phyloP scores from a whole-genome alignment of 2,113 vertebrate genomes.

The Crocuta crocuta region DNA sequence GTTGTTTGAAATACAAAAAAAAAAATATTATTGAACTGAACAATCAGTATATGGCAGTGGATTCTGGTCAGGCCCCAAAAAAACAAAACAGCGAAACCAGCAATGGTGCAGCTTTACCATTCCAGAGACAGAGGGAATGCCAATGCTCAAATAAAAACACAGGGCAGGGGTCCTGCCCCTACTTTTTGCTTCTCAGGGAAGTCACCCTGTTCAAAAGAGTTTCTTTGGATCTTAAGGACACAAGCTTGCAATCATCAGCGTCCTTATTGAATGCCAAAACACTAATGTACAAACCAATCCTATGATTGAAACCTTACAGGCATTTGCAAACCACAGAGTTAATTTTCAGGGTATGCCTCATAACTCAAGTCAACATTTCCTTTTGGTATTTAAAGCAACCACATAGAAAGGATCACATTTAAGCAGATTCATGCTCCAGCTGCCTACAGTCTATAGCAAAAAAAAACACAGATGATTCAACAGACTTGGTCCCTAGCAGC shows the following conservation, averaged over 20 bases:
- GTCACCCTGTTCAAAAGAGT: not conserved
- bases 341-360: slow-evolving; percentile 59
- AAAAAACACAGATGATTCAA: slow-evolving; percentile 68
- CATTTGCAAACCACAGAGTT: slow-evolving; percentile 59
- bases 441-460: slow-evolving; percentile 66
- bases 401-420: slow-evolving; percentile 56
- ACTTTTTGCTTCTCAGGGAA: not conserved
- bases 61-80: slow-evolving; percentile 1
- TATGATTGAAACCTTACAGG: not conserved
- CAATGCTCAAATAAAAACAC: not conserved
- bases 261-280: not conserved
- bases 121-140: not conserved
- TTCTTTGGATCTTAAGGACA: not conserved
- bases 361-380: slow-evolving; percentile 66
- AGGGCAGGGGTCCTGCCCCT: not conserved
- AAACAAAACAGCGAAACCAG: not conserved
- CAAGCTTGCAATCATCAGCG: not conserved
- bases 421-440: slow-evolving; percentile 55
- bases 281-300: not conserved
- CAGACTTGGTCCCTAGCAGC: slow-evolving; percentile 67
- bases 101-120: not conserved
- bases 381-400: slow-evolving; percentile 65
- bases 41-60: not conserved
- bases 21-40: not conserved
- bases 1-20: not conserved